Conservation (phyloP, 2,888 invertebrate species). For the Drosophila testacea region DNA sequence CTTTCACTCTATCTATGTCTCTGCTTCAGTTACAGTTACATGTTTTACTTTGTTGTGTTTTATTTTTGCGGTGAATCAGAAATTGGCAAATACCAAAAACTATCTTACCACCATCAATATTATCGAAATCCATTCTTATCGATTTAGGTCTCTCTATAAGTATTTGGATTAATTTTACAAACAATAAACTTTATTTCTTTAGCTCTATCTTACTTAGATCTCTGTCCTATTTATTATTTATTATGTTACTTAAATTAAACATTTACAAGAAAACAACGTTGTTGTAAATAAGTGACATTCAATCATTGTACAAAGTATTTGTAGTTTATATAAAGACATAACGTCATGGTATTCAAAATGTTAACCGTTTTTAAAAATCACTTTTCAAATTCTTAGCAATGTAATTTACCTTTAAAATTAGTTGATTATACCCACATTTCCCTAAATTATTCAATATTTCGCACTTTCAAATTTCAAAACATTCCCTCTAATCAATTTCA, state of each 20-base stretch:
- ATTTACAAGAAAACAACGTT: too few species aligned
- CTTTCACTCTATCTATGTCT: constrained; percentile 15
- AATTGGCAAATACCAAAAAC: not conserved
- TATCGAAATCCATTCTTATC: not conserved
- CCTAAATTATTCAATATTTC: not conserved
- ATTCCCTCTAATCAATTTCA: not conserved
- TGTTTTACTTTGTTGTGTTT: constrained; percentile 16
- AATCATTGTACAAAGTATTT: too few species aligned
- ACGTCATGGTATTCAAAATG: not conserved
- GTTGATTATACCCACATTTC: not conserved
- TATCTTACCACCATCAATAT: not conserved
- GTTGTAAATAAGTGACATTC: too few species aligned
- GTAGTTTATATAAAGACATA: too few species aligned
- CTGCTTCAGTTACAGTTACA: constrained; percentile 17
- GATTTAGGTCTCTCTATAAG: too few species aligned
- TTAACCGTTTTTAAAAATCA: not conserved
- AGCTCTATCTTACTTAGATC: too few species aligned
- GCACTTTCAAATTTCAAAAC: not conserved
- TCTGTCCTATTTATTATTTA: too few species aligned
- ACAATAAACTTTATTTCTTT: too few species aligned
- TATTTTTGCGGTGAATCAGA: not conserved
- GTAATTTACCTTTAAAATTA: constrained; percentile 2
- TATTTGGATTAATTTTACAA: too few species aligned
- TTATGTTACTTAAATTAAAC: too few species aligned
- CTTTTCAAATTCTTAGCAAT: not conserved